phyloP scores from a whole-genome alignment of 2,113 vertebrate species.

The Xiphophorus maculatus region DNA sequence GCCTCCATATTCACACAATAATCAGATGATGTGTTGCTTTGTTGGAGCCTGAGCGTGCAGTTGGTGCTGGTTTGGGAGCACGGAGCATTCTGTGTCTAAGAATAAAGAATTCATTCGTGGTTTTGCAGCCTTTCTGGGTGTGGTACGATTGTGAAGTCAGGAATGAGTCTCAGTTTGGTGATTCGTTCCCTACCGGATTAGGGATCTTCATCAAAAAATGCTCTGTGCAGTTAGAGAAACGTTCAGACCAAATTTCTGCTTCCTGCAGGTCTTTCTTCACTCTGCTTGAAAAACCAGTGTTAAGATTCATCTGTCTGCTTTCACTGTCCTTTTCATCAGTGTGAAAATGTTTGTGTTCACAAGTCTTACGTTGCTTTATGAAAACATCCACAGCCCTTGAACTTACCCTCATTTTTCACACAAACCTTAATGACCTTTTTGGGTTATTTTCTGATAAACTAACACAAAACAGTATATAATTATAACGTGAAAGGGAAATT shows the following conservation, averaged over 20 bases:
- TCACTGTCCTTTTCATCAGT: slow-evolving; percentile 35
- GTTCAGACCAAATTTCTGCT: slow-evolving; percentile 55
- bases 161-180: slow-evolving; percentile 46
- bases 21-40: slow-evolving; percentile 65
- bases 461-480: background rate
- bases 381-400: background rate
- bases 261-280: slow-evolving; percentile 69
- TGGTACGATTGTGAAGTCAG: slow-evolving; percentile 58
- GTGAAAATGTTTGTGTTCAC: slow-evolving; percentile 3
- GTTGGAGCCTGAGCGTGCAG: slow-evolving; percentile 36
- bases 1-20: slow-evolving; percentile 54
- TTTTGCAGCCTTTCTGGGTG: slow-evolving; percentile 34
- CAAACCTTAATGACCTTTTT: background rate
- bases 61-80: slow-evolving; percentile 37
- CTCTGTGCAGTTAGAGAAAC: slow-evolving; percentile 34
- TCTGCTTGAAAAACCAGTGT: slow-evolving; percentile 71
- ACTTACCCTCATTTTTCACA: background rate
- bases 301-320: slow-evolving; percentile 61
- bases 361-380: background rate
- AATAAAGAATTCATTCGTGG: slow-evolving; percentile 37
- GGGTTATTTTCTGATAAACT: too few species aligned
- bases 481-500: background rate
- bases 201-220: slow-evolving; percentile 53
- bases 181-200: slow-evolving; percentile 49
- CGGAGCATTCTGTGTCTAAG: slow-evolving; percentile 2